A percentile compares a stretch with the other conserved stretches of the same genome.
These are phyloP conservation scores for Perdita meconis DNA, from an alignment of 2,888 invertebrate species.

Conservation along the genomic window DNA sequence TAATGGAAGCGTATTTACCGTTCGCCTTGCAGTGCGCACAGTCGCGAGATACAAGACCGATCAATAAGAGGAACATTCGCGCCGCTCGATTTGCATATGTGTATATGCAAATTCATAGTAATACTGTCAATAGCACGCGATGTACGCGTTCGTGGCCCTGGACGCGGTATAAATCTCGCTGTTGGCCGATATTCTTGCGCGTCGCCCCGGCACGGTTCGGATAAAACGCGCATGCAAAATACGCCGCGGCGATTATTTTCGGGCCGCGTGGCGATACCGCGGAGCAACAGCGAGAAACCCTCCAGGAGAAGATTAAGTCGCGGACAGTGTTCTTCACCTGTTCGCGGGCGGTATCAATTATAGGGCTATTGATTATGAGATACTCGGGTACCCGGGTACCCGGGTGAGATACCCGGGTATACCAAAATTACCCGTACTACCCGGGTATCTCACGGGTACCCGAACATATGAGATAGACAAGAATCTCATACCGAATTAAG, in stretches of 20 bases:
- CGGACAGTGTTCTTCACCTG: background rate
- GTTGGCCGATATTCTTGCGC: constrained; percentile 43
- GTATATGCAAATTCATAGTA: constrained; percentile 53
- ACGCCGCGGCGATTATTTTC: constrained; percentile 35
- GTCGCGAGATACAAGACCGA: constrained; percentile 33
- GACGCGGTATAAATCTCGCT: constrained; percentile 39
- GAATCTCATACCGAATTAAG: no score
- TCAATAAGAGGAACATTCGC: constrained; percentile 51
- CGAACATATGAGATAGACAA: no score
- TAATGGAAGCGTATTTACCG: constrained; percentile 27
- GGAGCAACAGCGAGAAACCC: constrained; percentile 1
- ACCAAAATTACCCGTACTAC: no score
- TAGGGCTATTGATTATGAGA: no score
- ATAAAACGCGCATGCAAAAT: constrained; percentile 37
- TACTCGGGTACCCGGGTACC: no score
- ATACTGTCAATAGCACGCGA: constrained; percentile 52
- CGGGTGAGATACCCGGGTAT: no score
- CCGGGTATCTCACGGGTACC: no score
- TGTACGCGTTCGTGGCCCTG: constrained; percentile 33
- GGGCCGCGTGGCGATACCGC: background rate
- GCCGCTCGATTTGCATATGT: constrained; percentile 48
- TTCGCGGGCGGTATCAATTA: no score
- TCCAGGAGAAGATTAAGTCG: constrained; percentile 34
- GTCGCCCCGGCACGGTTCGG: constrained; percentile 5
- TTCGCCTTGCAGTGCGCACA: constrained; percentile 11